Evolutionary conservation across 2,797 vertebrate species (phyloP).

Genomic region (Scyliorhinus canicula): DNA sequence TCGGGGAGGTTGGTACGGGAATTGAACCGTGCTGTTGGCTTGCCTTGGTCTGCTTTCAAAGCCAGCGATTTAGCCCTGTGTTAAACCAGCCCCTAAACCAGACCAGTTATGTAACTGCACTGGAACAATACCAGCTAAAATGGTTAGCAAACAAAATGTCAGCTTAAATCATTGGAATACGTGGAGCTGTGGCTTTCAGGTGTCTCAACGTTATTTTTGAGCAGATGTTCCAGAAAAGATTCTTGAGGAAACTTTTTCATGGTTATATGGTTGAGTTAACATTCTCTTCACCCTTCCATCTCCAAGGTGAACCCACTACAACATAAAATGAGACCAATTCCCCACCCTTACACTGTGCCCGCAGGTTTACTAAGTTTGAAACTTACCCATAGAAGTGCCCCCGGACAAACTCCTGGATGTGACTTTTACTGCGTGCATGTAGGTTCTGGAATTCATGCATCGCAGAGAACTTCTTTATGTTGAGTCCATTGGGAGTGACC

Average conservation of each 20-base stretch:
- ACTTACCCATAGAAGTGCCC: constrained; percentile 86
- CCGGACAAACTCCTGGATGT: constrained; percentile 87
- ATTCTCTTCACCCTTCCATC: not conserved
- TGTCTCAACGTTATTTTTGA: not conserved
- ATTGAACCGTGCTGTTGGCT: too few species aligned
- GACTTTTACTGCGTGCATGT: constrained; percentile 84
- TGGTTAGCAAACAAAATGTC: not conserved
- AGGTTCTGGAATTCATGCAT: constrained; percentile 95
- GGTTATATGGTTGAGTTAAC: not conserved
- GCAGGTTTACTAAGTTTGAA: not conserved
- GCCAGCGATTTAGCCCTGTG: too few species aligned
- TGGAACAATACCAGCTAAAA: not conserved
- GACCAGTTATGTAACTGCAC: not conserved
- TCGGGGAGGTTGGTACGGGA: too few species aligned
- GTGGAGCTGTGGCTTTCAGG: not conserved
- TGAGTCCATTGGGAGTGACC: constrained; percentile 82
- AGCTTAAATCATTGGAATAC: not conserved
- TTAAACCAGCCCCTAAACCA: too few species aligned
- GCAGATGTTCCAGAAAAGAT: not conserved
- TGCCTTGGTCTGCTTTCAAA: too few species aligned
- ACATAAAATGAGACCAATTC: not conserved
- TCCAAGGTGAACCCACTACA: not conserved
- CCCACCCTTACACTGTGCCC: not conserved
- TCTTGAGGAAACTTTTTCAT: not conserved
- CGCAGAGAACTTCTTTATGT: constrained; percentile 90